phyloP scores from a whole-genome alignment of 2,888 invertebrate species.

The Oscheius sp. region DNA sequence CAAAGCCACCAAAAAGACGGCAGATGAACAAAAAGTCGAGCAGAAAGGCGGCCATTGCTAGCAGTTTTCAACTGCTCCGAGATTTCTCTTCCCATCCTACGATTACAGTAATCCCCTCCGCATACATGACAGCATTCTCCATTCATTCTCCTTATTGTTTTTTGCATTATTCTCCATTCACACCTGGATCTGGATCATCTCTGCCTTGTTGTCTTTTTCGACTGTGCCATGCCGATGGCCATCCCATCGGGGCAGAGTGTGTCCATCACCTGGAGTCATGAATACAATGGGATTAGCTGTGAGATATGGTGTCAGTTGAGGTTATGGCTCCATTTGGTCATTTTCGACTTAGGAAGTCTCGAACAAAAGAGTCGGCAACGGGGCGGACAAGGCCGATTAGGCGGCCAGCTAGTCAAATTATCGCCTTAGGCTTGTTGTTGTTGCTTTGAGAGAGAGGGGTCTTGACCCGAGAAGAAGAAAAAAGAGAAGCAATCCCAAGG shows the following conservation, averaged over 20 bases:
- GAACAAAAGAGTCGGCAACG: conserved; percentile 17
- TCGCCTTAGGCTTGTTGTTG: background rate
- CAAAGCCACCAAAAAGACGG: no score
- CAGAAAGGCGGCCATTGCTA: no score
- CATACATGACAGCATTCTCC: no score
- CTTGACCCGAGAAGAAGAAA: background rate
- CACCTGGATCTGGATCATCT: conserved; percentile 2
- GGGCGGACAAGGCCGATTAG: conserved; percentile 26
- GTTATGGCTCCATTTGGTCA: background rate
- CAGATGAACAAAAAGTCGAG: no score
- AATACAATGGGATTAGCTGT: conserved; percentile 14
- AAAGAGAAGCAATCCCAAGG: background rate
- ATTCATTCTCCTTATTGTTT: no score
- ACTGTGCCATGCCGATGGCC: conserved; percentile 7
- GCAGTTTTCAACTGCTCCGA: no score
- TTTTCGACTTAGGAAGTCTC: conserved; percentile 25
- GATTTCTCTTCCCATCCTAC: no score
- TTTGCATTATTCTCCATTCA: no score
- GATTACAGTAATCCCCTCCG: no score
- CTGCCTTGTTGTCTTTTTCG: background rate
- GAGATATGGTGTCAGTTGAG: conserved; percentile 15
- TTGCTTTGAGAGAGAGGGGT: background rate
- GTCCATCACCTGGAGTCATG: conserved; percentile 27
- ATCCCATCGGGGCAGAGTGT: background rate
- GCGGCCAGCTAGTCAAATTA: background rate